Conservation (phyloP, 1,140 invertebrate genomes). For the Mercenaria mercenaria region DNA sequence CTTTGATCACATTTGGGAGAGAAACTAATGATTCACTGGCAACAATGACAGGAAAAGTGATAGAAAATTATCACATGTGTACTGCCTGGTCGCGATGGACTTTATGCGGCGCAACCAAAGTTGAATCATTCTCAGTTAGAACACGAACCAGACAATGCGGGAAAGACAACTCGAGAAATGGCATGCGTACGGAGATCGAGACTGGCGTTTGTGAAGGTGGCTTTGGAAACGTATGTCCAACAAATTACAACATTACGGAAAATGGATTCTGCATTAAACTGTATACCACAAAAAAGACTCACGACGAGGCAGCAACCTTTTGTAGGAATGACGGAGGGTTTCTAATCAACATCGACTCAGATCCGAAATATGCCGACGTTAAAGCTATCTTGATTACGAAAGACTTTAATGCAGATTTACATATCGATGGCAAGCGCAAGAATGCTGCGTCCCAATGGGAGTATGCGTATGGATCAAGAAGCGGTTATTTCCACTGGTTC, state of each 20-base stretch:
- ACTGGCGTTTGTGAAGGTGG: not conserved
- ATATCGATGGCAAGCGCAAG: not conserved
- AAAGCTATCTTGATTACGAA: not conserved
- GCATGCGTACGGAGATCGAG: not conserved
- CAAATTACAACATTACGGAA: not conserved
- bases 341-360: not conserved
- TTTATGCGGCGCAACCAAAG: not conserved
- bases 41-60: not conserved
- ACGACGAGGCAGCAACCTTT: not conserved
- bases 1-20: not conserved
- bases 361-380: not conserved
- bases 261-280: slow-evolving; percentile 3
- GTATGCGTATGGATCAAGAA: not conserved
- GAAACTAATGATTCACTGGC: not conserved
- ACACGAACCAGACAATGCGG: not conserved
- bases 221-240: not conserved
- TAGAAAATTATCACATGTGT: not conserved
- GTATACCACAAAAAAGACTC: not conserved
- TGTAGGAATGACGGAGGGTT: not conserved
- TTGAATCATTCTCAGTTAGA: not conserved
- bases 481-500: not conserved
- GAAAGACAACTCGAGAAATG: no score
- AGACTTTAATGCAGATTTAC: not conserved
- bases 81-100: not conserved
- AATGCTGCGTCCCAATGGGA: not conserved